Evolutionary conservation across 1,140 invertebrate species (phyloP).

Genomic region (Ptiloglossa arizonensis): DNA sequence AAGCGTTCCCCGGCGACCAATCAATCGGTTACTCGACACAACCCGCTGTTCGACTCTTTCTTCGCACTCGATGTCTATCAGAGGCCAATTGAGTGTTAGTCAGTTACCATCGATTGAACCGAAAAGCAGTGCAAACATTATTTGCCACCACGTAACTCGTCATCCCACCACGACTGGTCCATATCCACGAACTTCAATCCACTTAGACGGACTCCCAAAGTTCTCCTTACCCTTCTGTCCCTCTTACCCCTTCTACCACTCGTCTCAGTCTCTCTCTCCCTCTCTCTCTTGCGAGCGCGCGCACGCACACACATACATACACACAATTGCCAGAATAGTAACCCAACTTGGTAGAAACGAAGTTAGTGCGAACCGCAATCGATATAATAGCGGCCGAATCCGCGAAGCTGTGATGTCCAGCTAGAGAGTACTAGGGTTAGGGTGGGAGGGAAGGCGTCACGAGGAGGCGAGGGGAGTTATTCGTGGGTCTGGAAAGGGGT

Average conservation of each 20-base stretch:
- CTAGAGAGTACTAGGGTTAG: slow-evolving; percentile 65
- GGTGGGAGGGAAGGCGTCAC: slow-evolving; percentile 59
- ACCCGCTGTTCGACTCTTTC: slow-evolving; percentile 35
- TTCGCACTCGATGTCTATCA: slow-evolving; percentile 48
- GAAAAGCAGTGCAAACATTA: slow-evolving; percentile 67
- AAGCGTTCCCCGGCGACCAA: slow-evolving; percentile 47
- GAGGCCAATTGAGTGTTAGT: slow-evolving; percentile 59
- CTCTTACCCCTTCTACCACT: background rate
- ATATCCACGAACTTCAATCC: slow-evolving; percentile 75
- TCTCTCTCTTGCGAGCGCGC: slow-evolving; percentile 28
- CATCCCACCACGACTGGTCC: slow-evolving; percentile 57
- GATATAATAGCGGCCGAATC: slow-evolving; percentile 80
- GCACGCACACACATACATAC: slow-evolving; percentile 16
- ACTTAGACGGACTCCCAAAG: slow-evolving; percentile 77
- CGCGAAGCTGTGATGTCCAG: slow-evolving; percentile 76
- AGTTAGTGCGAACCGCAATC: slow-evolving; percentile 80
- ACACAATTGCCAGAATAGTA: slow-evolving; percentile 73
- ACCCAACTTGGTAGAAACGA: slow-evolving; percentile 77
- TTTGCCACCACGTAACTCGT: slow-evolving; percentile 65
- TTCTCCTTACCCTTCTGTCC: slow-evolving; percentile 58
- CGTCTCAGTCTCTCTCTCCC: slow-evolving; percentile 2
- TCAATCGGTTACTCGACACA: slow-evolving; percentile 8
- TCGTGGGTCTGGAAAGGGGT: slow-evolving; percentile 71
- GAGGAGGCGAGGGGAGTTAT: slow-evolving; percentile 58
- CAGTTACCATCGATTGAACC: slow-evolving; percentile 62